Base-by-base conservation (phyloP, 2,888 invertebrate genomes). In the Parnassius mnemosyne region DNA sequence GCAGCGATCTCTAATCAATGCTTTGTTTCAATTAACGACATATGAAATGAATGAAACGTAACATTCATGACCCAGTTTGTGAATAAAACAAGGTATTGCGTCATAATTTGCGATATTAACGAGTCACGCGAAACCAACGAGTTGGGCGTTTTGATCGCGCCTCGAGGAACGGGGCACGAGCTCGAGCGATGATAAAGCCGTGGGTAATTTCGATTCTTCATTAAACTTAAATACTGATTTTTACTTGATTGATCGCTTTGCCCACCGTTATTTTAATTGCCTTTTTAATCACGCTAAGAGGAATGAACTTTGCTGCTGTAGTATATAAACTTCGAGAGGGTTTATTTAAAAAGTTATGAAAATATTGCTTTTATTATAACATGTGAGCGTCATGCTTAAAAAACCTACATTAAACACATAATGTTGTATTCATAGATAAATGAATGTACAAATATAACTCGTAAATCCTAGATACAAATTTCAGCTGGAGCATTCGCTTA, bases 71-170 rank as follows among this genome's bases (percentile, higher is more conserved):
- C 56, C 51, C 55, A 56, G 58, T 58, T 59, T 49, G 60, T 55
- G 49, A 55, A 63, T 59, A 44, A 61, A 55, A 61, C 64, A 63
- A 63, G 66, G 66, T 64, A 68, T 68, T 66, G 70, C 69, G 64
- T 73, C 67, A 72, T 73, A 75, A 74, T 74, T 71, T 57, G 65
- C 71, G 66, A 58, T 50, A 74, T 73, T 72, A 74, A 66, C 69
- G 69, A 70, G 73, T 75, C 75, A 76, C 73, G 73, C 69, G 69
- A 70, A 71, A 72, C 68, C 69, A 73, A 70, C 72, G 66, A 65
- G 68, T 58, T 65, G 68, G 64, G 65, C 55, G 65, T 66, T 70
- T 69, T 73, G 72, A 73, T 61, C 69, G 65, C 72, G 66, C 72
- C 66, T 70, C 64, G 58, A 61, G 57, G 55, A 13, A 56, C 52